Evolutionary conservation across 2,888 invertebrate genomes (phyloP).

Genomic region (Campoplex capitator): DNA sequence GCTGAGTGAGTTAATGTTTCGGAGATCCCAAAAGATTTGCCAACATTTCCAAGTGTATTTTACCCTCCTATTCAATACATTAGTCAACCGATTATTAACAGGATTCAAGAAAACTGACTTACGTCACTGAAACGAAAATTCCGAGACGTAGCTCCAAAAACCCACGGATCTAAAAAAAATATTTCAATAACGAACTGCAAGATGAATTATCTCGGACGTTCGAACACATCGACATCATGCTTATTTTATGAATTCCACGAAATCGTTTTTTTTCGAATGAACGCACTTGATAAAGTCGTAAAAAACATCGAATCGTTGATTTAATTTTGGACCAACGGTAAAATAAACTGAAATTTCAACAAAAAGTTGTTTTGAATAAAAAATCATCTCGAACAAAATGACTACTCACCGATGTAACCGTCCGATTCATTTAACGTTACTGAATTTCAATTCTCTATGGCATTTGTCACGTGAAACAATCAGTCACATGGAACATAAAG

Average conservation of each 20-base stretch:
- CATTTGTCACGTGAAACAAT: slow-evolving; percentile 30
- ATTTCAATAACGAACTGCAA: no score
- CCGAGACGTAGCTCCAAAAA: no score
- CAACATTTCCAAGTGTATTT: neutral
- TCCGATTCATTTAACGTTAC: neutral
- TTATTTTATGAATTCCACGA: no score
- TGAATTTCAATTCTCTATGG: neutral
- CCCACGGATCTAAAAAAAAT: no score
- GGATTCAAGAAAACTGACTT: neutral
- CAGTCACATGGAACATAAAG: slow-evolving; percentile 14
- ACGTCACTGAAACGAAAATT: neutral
- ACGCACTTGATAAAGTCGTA: no score
- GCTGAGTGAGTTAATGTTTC: neutral
- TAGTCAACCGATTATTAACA: neutral
- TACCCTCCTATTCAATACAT: no score
- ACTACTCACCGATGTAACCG: neutral
- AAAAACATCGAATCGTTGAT: neutral
- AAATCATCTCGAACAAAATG: neutral
- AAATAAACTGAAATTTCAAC: neutral
- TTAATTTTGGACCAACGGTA: neutral
- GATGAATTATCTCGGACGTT: neutral
- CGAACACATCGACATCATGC: no score
- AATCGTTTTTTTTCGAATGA: no score
- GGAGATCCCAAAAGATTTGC: neutral
- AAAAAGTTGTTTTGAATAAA: neutral